Percentiles rank a stretch among this genome's conserved stretches.
Evolutionary conservation across 1,140 invertebrate genomes (phyloP).

Genomic region (Rhopalosiphum padi): DNA sequence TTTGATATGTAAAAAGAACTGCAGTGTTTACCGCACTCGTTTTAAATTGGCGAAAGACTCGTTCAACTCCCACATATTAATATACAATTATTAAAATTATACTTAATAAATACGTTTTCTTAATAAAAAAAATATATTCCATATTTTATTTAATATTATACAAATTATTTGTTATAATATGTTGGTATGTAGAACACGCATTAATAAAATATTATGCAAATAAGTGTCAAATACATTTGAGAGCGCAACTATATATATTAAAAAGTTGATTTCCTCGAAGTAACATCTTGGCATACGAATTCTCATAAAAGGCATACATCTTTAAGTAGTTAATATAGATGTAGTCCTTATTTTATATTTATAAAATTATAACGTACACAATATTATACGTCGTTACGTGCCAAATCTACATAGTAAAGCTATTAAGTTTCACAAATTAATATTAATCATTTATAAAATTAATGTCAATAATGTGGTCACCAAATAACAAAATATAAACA

Average conservation of each 20-base stretch:
- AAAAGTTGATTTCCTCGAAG: slow-evolving; percentile 21
- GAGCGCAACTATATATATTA: neutral
- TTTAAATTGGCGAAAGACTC: neutral
- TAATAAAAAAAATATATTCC: neutral
- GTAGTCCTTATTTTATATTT: neutral
- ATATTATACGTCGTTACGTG: neutral
- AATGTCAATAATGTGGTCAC: neutral
- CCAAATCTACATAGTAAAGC: neutral
- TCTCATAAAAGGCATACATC: neutral
- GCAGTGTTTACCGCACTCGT: neutral
- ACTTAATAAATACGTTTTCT: neutral
- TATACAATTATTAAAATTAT: neutral
- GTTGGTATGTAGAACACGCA: neutral
- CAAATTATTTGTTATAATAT: neutral
- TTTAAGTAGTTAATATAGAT: neutral
- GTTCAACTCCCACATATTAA: neutral
- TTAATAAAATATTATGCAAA: neutral
- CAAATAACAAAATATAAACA: neutral
- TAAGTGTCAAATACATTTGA: neutral
- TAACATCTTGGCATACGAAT: neutral
- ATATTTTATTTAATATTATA: neutral
- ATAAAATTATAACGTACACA: neutral
- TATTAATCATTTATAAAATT: neutral
- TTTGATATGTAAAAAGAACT: neutral
- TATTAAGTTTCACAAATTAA: neutral